Evolutionary conservation across 2,888 invertebrate species (phyloP).

Genomic region (Miltochrista miniata): DNA sequence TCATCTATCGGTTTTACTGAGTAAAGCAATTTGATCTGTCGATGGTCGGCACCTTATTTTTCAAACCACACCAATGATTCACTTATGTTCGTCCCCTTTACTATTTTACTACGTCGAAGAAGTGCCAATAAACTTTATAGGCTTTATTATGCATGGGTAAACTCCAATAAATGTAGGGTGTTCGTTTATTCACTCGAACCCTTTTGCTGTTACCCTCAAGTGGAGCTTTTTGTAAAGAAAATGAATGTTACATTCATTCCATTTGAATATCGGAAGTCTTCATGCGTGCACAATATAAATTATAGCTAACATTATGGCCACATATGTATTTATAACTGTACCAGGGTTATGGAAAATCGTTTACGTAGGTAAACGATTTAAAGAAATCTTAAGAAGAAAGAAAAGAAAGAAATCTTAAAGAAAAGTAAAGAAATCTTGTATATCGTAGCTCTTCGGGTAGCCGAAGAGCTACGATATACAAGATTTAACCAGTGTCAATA

Average conservation of each 20-base stretch:
- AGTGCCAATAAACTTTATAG: conserved; percentile 32
- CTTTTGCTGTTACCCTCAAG: conserved; percentile 18
- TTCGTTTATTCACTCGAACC: conserved; percentile 17
- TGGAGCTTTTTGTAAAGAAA: conserved; percentile 13
- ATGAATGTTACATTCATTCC: conserved; percentile 9
- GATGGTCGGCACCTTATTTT: conserved; percentile 39
- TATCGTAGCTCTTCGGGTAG: too few relatives aligned
- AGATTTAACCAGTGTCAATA: too few relatives aligned
- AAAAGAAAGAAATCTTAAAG: too few relatives aligned
- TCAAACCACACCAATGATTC: conserved; percentile 44
- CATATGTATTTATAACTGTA: too few relatives aligned
- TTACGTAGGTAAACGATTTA: too few relatives aligned
- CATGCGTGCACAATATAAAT: not conserved
- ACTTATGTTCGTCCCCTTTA: conserved; percentile 36
- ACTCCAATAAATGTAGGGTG: conserved; percentile 27
- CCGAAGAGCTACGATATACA: too few relatives aligned
- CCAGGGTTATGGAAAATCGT: too few relatives aligned
- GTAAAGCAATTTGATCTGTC: conserved; percentile 44
- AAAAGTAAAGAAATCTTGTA: too few relatives aligned
- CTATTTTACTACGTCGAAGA: conserved; percentile 31
- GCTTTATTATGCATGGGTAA: conserved; percentile 32
- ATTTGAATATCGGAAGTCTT: conserved; percentile 8
- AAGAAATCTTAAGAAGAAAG: too few relatives aligned
- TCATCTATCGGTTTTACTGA: conserved; percentile 38
- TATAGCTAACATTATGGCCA: not conserved